Evolutionary conservation across 2,797 vertebrate species (phyloP).

Genomic region (Neostethus bicornis): DNA sequence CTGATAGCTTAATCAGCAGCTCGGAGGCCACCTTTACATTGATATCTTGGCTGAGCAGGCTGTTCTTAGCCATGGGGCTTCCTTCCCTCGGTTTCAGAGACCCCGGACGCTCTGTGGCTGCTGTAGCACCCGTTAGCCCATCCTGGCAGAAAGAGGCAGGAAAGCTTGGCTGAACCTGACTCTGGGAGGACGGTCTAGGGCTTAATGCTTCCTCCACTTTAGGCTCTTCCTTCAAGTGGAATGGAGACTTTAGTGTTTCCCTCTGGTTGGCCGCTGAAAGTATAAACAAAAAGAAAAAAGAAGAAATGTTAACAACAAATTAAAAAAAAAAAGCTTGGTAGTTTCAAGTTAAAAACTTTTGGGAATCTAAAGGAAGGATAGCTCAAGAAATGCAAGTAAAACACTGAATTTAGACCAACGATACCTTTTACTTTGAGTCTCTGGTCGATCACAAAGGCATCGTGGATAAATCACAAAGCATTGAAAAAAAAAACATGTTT

Average conservation of each 20-base stretch:
- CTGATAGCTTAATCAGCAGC: slow-evolving; percentile 98
- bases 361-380: too few species aligned
- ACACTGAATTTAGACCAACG: too few species aligned
- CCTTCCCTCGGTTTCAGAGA: slow-evolving; percentile 83
- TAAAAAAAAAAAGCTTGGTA: too few species aligned
- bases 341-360: too few species aligned
- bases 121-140: slow-evolving; percentile 61
- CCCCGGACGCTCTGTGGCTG: slow-evolving; percentile 66
- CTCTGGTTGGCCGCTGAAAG: slow-evolving; percentile 96
- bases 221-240: slow-evolving; percentile 95
- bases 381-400: too few species aligned
- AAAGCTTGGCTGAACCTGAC: slow-evolving; percentile 78
- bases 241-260: slow-evolving; percentile 90
- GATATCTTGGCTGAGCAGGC: slow-evolving; percentile 90
- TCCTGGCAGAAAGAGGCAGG: slow-evolving; percentile 83
- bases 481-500: too few species aligned
- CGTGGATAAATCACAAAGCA: too few species aligned
- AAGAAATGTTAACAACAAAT: slow-evolving; percentile 4
- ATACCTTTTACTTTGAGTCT: too few species aligned
- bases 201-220: slow-evolving; percentile 85
- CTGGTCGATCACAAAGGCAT: too few species aligned
- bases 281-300: slow-evolving; percentile 13
- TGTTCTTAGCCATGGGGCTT: slow-evolving; percentile 80
- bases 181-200: slow-evolving; percentile 77
- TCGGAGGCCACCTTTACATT: slow-evolving; percentile 95